Base-by-base conservation (phyloP, 2,797 vertebrate genomes). In the Masticophis lateralis region DNA sequence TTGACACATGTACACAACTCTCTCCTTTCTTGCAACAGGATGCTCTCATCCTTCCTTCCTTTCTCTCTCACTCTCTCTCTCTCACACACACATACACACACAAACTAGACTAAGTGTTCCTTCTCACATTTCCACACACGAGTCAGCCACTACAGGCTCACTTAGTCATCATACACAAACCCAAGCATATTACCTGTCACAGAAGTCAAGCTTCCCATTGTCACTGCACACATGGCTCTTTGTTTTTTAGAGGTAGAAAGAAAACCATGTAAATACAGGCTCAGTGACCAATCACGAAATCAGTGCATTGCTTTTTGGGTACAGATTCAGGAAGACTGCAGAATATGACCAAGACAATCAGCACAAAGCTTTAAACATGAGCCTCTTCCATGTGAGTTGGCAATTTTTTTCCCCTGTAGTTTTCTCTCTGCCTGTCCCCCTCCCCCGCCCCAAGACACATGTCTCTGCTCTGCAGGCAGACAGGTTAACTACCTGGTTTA, bases 121-220 rank as follows among this genome's bases (percentile, higher is more conserved):
- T 91, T 87, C 89, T 91, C 90, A 91, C 93, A 93, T 93, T 93
- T 91, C 93, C 63, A 86, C 93, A 89, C 90, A 93, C 51, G 32
- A 91, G 87, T 47, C 27, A 91, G 59, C 59, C 51, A 89, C 69
- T 63, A 87, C 27, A 74, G 47, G 27, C 69, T 86, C 90, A 86
- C 25, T 32, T 59, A 86, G 87, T 91, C 57, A 47, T 14, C 51
- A 89, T 90, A 92, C 91, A 1, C 66, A 53, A 18, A 88, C 87
- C 43, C 32, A 91, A 51, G 57, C 51, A 66, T 86, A 55, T 86
- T 66, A 63, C 59, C 63, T 83, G 47, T 86, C 90, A 89, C 57
- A 86, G 74, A 89, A 91, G 66, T 91, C 93, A 89, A 93, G 51
- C 27, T 25, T 69, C 32, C 28, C 47, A 51, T 69, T 66, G 55